These are phyloP conservation scores for Melierax canorus DNA, from an alignment of 2,113 vertebrate genomes.

Conservation along the genomic window DNA sequence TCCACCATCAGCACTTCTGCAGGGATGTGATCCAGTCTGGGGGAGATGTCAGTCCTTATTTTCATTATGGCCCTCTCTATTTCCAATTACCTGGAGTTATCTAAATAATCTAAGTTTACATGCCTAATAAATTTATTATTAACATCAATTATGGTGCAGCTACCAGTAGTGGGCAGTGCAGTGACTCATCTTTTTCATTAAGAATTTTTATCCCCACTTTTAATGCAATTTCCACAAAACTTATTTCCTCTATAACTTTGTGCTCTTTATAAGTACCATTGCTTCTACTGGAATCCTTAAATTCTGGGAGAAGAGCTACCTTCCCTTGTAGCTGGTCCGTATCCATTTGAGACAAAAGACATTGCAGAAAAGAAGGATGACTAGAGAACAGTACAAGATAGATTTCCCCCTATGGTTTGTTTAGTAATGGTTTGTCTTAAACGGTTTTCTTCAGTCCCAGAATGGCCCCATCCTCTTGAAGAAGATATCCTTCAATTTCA, in stretches of 20 bases:
- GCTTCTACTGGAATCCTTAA: neutral
- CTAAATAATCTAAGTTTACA: neutral
- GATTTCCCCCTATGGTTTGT: neutral
- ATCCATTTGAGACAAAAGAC: neutral
- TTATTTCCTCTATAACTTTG: neutral
- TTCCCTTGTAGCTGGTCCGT: neutral
- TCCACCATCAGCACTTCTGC: neutral
- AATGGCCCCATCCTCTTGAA: neutral
- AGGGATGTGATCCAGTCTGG: neutral
- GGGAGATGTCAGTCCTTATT: neutral
- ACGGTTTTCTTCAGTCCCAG: neutral
- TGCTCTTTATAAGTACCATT: neutral
- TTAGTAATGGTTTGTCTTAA: neutral
- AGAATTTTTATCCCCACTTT: neutral
- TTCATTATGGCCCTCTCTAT: neutral
- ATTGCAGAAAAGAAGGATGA: neutral
- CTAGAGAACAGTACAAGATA: neutral
- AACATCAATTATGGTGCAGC: neutral
- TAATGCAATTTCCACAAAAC: neutral
- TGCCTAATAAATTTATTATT: neutral
- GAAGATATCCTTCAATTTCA: neutral
- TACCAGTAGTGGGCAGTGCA: neutral
- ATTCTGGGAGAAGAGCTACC: neutral
- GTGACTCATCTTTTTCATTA: neutral
- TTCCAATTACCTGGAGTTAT: neutral